These are phyloP conservation scores for Malurus melanocephalus DNA, from an alignment of 2,113 vertebrate species.

Conservation along the genomic window DNA sequence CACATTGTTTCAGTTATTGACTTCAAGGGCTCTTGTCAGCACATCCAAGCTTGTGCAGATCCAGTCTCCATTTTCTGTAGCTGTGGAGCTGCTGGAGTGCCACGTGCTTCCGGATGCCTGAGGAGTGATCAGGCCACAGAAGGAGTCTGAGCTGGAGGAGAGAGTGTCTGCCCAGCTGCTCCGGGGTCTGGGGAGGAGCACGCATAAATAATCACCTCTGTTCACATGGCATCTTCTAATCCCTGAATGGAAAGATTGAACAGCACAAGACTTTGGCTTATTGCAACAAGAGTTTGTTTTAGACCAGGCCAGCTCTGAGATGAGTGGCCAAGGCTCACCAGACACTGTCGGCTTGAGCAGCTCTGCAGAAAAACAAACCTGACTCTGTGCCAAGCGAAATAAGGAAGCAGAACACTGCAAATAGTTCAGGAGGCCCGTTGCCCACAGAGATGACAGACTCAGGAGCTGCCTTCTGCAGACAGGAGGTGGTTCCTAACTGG, in stretches of 20 bases:
- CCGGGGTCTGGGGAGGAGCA: background rate
- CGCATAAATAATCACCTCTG: background rate
- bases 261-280: background rate
- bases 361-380: conserved; percentile 49
- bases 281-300: background rate
- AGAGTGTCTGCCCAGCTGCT: background rate
- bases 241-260: background rate
- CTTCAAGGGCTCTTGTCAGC: conserved; percentile 3
- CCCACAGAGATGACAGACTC: conserved; percentile 26
- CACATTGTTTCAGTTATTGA: background rate
- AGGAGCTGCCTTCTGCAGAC: background rate
- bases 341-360: conserved; percentile 8
- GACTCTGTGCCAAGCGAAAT: conserved; percentile 54
- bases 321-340: conserved; percentile 11
- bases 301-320: background rate
- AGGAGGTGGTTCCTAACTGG: background rate
- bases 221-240: background rate
- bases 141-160: background rate
- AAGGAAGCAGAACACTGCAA: conserved; percentile 44
- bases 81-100: background rate
- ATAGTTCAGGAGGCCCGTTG: background rate
- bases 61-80: background rate
- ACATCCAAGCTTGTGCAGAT: background rate
- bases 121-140: background rate
- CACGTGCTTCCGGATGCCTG: conserved; percentile 10